Evolutionary conservation across 1,140 invertebrate genomes (phyloP), one percentile per base, ranked within the genome.

Genomic region (Drosophila asahinai): DNA sequence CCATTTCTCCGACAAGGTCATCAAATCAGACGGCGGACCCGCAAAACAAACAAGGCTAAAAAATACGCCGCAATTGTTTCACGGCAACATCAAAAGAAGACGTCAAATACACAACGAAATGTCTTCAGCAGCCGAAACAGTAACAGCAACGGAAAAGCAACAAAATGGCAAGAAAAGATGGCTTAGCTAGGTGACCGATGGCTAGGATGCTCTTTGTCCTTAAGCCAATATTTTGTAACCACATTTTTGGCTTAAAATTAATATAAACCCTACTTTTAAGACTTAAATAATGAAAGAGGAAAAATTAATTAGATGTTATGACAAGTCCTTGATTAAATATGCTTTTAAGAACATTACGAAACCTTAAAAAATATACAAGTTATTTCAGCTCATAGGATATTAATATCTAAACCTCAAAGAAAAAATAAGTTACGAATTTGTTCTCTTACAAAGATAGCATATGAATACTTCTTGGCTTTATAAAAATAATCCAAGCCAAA

Each of bases 71-170:
- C 80, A 83, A 83, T 80, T 83, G 80, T 83, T 78, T 80, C 52
- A 68, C 77, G 59, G 64, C 55, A 64, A 80, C 83, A 73, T 77
- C 80, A 80, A 76, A 79, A 86, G 82, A 70, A 72, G 62, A 82
- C 78, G 74, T 67, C 79, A 76, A 82, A 77, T 55, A 57, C 49
- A 57, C 49, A 61, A n/a, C 42, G 55, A 73, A 78, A 83, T 83
- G 71, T 66, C 80, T 83, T 80, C 12, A 74, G 57, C 77, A 87
- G 80, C 77, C 63, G 49, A 49, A 61, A 27, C 36, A 48, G 63
- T 33, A 15, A 36, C 33, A 36, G 3, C 11, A 43, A 47, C 43
- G 12, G 42, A 51, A 47, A n/a, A 61, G 38, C 64, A 38, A 36
- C 27, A 33, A 51, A 67, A 60, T 14, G 22, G 40, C 52, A 15